Percentiles rank a stretch among this genome's conserved stretches.
These are phyloP conservation scores for Antitype chi DNA, from an alignment of 2,888 invertebrate genomes.

Conservation along the genomic window DNA sequence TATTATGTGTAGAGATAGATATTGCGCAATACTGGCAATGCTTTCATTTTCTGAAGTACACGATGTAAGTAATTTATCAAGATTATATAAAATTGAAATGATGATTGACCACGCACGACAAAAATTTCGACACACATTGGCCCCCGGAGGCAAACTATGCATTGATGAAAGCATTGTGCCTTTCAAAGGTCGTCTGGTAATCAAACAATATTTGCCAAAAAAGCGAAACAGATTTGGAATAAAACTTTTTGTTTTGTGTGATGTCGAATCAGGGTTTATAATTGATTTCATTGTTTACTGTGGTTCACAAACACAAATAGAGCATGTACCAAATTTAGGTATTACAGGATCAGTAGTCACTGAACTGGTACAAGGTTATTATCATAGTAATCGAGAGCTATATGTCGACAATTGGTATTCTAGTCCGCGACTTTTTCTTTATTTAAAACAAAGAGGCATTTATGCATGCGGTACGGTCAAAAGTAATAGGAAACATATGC, in stretches of 20 bases:
- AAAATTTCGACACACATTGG: constrained; percentile 51
- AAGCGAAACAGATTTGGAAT: constrained; percentile 63
- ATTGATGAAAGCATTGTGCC: constrained; percentile 65
- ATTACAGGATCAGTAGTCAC: constrained; percentile 54
- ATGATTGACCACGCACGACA: constrained; percentile 56
- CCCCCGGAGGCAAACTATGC: constrained; percentile 58
- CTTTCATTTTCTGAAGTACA: constrained; percentile 48
- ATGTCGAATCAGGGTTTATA: constrained; percentile 60
- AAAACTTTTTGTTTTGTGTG: constrained; percentile 63
- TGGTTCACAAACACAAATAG: constrained; percentile 56
- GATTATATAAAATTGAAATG: constrained; percentile 49
- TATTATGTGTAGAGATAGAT: constrained; percentile 41
- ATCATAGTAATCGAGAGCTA: constrained; percentile 54
- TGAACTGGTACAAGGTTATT: constrained; percentile 57
- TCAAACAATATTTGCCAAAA: constrained; percentile 64
- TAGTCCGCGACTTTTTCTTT: constrained; percentile 59
- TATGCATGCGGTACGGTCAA: constrained; percentile 65
- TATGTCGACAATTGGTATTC: constrained; percentile 65
- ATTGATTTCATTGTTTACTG: constrained; percentile 64
- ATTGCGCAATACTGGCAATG: constrained; percentile 46
- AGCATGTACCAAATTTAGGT: constrained; percentile 44
- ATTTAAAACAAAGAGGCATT: constrained; percentile 57
- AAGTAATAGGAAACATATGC: constrained; percentile 59
- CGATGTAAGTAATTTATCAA: constrained; percentile 31
- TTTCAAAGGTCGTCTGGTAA: constrained; percentile 59